Percentiles rank a stretch among this genome's conserved stretches.
These are phyloP conservation scores for Orchestes rusci DNA, from an alignment of 2,888 invertebrate genomes.

Conservation along the genomic window DNA sequence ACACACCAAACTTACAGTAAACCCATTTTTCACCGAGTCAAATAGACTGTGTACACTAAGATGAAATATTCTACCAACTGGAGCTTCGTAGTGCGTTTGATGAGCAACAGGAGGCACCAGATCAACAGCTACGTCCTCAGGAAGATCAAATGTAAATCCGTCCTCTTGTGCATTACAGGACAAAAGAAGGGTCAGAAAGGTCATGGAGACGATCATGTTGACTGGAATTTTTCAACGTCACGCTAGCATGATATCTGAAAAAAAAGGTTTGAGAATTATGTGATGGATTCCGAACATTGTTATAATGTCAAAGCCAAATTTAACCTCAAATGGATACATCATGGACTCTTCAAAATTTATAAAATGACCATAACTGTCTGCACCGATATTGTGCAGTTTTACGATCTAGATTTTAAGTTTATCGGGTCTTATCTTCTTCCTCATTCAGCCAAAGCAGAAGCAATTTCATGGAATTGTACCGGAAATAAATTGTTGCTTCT, in stretches of 20 bases:
- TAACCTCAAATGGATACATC: too few species aligned
- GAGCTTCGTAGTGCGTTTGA: conserved; percentile 58
- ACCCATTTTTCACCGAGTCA: not conserved
- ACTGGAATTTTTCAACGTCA: not conserved
- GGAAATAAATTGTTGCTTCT: conserved; percentile 32
- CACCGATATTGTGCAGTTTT: too few species aligned
- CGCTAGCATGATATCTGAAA: not conserved
- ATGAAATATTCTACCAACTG: conserved; percentile 65
- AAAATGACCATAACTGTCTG: too few species aligned
- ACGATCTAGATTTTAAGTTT: too few species aligned
- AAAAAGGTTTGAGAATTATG: not conserved
- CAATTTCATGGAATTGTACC: conserved; percentile 37
- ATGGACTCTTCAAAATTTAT: too few species aligned
- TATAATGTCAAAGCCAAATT: too few species aligned
- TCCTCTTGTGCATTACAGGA: conserved; percentile 34
- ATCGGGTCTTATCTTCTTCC: too few species aligned
- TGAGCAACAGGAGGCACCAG: conserved; percentile 29
- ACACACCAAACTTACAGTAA: not conserved
- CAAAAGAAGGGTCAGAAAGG: not conserved
- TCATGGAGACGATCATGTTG: not conserved
- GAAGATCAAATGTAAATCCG: conserved; percentile 42
- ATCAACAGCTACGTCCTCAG: conserved; percentile 38
- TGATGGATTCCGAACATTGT: too few species aligned
- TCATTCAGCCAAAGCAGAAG: too few species aligned
- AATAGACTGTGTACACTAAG: conserved; percentile 59